Base-by-base conservation (phyloP, 2,797 vertebrate species). In the Hemitrygon akajei region DNA sequence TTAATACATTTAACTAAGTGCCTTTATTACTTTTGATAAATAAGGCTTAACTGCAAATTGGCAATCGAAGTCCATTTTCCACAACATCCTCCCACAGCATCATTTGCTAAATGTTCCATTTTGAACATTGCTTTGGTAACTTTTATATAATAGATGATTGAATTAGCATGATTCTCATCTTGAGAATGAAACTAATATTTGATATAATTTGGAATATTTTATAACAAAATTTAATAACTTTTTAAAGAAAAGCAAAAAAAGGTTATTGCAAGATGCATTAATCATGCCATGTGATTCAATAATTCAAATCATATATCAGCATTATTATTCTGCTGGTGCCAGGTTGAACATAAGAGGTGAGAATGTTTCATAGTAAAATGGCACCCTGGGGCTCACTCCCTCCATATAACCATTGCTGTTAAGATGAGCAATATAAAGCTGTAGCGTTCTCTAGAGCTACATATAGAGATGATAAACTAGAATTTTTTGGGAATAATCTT, bases 1-100 rank as follows among this genome's bases (percentile, higher is more conserved):
- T 1, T 40, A 93, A 76, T 56, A 40, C 80, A 81, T 16, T 37
- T 69, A 89, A 37, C n/a, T 37, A 18, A 37, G 25, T 37, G 20
- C 14, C 86, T 89, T 37, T 37, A 69, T 89, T 89, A 89, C n/a
- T 34, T 89, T 69, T 89, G 60, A 93, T 71, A 75, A 93, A 93
- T 93, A 76, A 93, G 71, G 47, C 47, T 93, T 58, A 76, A 73
- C 91, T 92, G 91, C 71, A 92, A 56, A 93, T 40, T 58, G 56
- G 18, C 91, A 76, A 73, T 93, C 27, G 5, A 16, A 25, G 25
- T 20, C 91, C 91, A 58, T 56, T 40, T 56, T 30, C 27, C 56
- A 9, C 0, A 9, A 47, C 37, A 25, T 12, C 69, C 69, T 92
- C 91, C 71, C 71, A 27, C 22, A 7, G 22, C 71, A 22, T 7